Percentiles rank a stretch among this genome's conserved stretches.
Evolutionary conservation across 2,888 invertebrate species (phyloP).

Genomic region (Myathropa florea): DNA sequence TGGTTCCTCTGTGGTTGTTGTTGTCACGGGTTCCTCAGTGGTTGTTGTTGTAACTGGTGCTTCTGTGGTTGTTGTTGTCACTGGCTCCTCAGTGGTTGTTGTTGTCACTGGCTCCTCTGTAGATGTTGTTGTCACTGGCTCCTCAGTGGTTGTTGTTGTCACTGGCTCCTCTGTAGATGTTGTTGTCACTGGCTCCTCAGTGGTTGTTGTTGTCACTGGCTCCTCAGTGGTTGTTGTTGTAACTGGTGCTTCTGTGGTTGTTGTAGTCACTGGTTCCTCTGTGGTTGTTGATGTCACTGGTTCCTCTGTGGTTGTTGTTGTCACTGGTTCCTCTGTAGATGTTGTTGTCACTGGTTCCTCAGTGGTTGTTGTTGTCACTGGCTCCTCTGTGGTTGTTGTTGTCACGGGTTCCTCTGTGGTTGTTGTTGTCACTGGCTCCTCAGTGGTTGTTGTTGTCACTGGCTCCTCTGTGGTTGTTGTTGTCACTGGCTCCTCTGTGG

Average conservation of each 20-base stretch:
- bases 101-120: too few relatives aligned
- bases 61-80: too few relatives aligned
- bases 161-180: too few relatives aligned
- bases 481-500: too few relatives aligned
- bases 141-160: too few relatives aligned
- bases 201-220: not conserved
- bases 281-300: not conserved
- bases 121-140: too few relatives aligned
- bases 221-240: conserved; percentile 1
- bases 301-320: not conserved
- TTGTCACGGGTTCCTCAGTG: too few relatives aligned
- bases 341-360: not conserved
- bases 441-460: not conserved
- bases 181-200: not conserved
- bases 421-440: too few relatives aligned
- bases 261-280: not conserved
- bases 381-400: not conserved
- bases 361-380: not conserved
- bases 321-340: not conserved
- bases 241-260: not conserved
- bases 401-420: conserved; percentile 23
- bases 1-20: too few relatives aligned
- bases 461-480: too few relatives aligned
- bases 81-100: too few relatives aligned
- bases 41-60: too few relatives aligned